Percentiles rank a stretch among this genome's conserved stretches.
These are phyloP conservation scores for Galleria mellonella DNA, from an alignment of 1,140 invertebrate species.

Conservation along the genomic window DNA sequence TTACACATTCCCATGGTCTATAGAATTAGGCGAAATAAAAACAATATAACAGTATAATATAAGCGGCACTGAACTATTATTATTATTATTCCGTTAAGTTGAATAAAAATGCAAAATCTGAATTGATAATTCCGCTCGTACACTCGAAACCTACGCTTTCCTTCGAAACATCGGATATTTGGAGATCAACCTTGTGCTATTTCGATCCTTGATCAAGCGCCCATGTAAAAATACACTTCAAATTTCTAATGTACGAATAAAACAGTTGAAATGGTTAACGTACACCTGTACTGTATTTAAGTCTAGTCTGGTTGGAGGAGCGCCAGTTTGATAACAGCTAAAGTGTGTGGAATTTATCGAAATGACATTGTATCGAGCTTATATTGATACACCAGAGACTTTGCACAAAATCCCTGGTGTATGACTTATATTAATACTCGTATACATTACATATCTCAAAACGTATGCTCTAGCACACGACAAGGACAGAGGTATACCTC, in stretches of 20 bases:
- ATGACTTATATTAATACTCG: no score
- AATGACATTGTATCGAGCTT: background rate
- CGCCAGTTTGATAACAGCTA: slow-evolving; percentile 2
- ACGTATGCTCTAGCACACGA: no score
- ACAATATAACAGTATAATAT: no score
- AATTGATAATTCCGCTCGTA: background rate
- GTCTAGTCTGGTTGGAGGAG: background rate
- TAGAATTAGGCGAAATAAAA: no score
- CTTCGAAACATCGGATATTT: slow-evolving; percentile 35
- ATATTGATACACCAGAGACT: no score
- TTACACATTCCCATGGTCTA: no score
- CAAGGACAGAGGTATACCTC: no score
- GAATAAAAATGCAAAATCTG: background rate
- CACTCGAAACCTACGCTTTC: slow-evolving; percentile 29
- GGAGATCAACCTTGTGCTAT: slow-evolving; percentile 47
- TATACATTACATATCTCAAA: no score
- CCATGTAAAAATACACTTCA: slow-evolving; percentile 33
- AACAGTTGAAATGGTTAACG: slow-evolving; percentile 17
- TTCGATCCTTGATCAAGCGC: slow-evolving; percentile 32
- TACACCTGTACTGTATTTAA: slow-evolving; percentile 18
- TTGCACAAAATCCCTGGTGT: no score
- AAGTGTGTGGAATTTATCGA: background rate
- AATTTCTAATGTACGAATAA: slow-evolving; percentile 34
- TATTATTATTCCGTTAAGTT: background rate
- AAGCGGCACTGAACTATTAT: no score